Evolutionary conservation across 2,113 vertebrate genomes (phyloP), one percentile per base, ranked within the genome.

Genomic region (Apodemus sylvaticus): DNA sequence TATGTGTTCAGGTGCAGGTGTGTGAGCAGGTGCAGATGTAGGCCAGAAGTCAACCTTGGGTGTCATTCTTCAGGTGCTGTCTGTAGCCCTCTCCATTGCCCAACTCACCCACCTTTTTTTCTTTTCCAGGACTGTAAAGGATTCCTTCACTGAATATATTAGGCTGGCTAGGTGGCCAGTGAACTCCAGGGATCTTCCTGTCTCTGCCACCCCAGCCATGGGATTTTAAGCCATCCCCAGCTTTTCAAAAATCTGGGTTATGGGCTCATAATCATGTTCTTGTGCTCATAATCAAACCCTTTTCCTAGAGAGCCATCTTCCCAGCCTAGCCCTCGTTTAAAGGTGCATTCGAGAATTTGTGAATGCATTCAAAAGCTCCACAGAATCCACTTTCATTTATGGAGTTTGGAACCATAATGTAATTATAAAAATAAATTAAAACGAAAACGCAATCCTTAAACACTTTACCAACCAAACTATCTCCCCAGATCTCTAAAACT

Each of bases 31-130:
- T 39, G 22, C 24, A 51, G 7, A n/a, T 26, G 55, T 10, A 60
- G 53, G 55, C 22, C n/a, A 83, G 22, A 26, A 14, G 81, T 60
- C 53, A 60, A 60, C 34, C n/a, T 62, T 39, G n/a, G 55, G 22
- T 31, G 58, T 62, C n/a, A 29, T 83, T 62, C n/a, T 58, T 82
- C 12, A 11, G 53, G 11, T 64, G 42, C 39, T 66, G 1, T 85
- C 29, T 9, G 17, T 34, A n/a, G 0, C 10, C 36, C 53, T 5
- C 36, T 5, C 20, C 29, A 55, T n/a, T 3, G 3, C 6, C 5
- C 7, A 12, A 22, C 17, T 24, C 31, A 17, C 26, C 58, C 5
- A 19, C 16, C 7, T 20, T 62, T 42, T 16, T 2, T 11, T 3
- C 7, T 66, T 68, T 36, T n/a, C n/a, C n/a, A n/a, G n/a, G n/a